Evolutionary conservation across 2,113 vertebrate species (phyloP).

Genomic region (Lophius piscatorius): DNA sequence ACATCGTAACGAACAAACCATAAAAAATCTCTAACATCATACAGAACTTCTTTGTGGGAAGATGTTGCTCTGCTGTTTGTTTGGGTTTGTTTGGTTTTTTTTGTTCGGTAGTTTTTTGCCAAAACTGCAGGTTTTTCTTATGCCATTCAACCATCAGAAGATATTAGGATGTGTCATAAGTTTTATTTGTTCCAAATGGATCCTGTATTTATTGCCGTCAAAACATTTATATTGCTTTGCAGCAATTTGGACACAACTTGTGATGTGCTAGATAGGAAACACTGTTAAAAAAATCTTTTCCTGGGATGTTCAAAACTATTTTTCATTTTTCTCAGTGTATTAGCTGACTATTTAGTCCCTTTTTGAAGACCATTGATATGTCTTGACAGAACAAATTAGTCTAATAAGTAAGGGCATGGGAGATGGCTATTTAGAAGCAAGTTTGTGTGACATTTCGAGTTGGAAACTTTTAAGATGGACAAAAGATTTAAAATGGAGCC

Average conservation of each 20-base stretch:
- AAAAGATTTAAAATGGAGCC: constrained; percentile 14
- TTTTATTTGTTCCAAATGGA: constrained; percentile 22
- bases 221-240: constrained; percentile 24
- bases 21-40: constrained; percentile 47
- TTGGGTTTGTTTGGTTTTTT: background rate
- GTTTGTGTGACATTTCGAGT: no score
- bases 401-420: no score
- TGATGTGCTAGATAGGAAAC: background rate
- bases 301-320: background rate
- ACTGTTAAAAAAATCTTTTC: background rate
- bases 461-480: no score
- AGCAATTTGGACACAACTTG: constrained; percentile 9
- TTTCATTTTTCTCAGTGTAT: no score
- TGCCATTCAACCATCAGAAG: constrained; percentile 28
- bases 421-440: no score
- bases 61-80: no score
- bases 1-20: constrained; percentile 42
- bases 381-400: no score
- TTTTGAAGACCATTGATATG: no score
- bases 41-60: background rate
- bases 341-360: no score
- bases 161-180: constrained; percentile 35
- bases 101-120: background rate
- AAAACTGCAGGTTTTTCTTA: constrained; percentile 6
- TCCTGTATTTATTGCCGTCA: constrained; percentile 41